Conservation (phyloP, 2,888 invertebrate genomes). For the Galerucella pusilla region DNA sequence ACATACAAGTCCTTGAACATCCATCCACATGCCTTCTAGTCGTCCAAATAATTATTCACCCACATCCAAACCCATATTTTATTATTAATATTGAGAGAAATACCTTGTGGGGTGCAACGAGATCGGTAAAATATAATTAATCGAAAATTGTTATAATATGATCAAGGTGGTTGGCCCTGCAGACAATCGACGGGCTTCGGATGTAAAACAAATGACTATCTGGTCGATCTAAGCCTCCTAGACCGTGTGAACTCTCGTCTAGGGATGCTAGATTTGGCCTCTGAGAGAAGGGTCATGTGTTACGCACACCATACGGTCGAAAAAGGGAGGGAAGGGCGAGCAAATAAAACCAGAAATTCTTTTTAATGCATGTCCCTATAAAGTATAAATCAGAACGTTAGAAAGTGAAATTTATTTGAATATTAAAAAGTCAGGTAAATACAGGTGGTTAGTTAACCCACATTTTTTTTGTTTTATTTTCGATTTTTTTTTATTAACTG, state of each 20-base stretch:
- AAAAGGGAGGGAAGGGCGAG: slow-evolving; percentile 24
- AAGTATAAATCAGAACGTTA: slow-evolving; percentile 51
- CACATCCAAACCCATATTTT: slow-evolving; percentile 6
- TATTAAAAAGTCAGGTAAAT: slow-evolving; percentile 56
- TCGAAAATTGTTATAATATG: slow-evolving; percentile 45
- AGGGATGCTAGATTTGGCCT: slow-evolving; percentile 52
- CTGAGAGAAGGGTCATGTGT: slow-evolving; percentile 47
- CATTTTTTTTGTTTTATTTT: slow-evolving; percentile 44
- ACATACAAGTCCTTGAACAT: slow-evolving; percentile 42
- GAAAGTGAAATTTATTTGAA: slow-evolving; percentile 60
- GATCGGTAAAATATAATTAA: slow-evolving; percentile 40
- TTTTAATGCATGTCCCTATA: slow-evolving; percentile 27
- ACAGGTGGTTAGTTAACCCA: slow-evolving; percentile 56
- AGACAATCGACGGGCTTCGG: slow-evolving; percentile 45
- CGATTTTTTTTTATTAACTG: slow-evolving; percentile 26
- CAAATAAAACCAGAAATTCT: slow-evolving; percentile 38
- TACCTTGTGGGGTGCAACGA: slow-evolving; percentile 14
- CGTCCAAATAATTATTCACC: slow-evolving; percentile 41
- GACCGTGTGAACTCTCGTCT: slow-evolving; percentile 59
- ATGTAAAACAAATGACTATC: slow-evolving; percentile 55
- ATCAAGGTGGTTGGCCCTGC: slow-evolving; percentile 44
- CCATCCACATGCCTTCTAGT: slow-evolving; percentile 47
- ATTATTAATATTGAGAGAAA: slow-evolving; percentile 16
- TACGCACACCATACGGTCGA: slow-evolving; percentile 42
- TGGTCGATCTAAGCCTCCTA: slow-evolving; percentile 55